Percentiles rank a stretch among this genome's conserved stretches.
Evolutionary conservation across 1,140 invertebrate species (phyloP).

Genomic region (Drosophila pallidifrons): DNA sequence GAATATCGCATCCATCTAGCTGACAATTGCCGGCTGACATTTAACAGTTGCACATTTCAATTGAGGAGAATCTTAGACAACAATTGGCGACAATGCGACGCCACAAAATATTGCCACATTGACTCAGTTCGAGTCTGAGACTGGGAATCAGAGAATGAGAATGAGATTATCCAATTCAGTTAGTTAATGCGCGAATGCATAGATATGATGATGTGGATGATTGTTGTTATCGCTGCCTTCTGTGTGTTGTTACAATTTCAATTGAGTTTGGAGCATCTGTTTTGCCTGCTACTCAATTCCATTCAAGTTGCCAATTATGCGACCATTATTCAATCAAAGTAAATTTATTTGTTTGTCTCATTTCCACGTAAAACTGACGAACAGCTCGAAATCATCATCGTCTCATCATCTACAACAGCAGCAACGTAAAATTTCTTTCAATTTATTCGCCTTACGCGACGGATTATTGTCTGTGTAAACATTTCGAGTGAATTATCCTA

Average conservation of each 20-base stretch:
- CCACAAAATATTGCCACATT: slow-evolving; percentile 22
- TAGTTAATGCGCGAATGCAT: slow-evolving; percentile 60
- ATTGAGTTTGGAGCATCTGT: slow-evolving; percentile 59
- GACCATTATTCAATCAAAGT: slow-evolving; percentile 84
- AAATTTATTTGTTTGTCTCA: slow-evolving; percentile 85
- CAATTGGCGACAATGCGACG: slow-evolving; percentile 60
- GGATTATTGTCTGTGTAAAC: slow-evolving; percentile 76
- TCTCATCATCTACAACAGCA: slow-evolving; percentile 14
- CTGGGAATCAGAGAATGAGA: slow-evolving; percentile 58
- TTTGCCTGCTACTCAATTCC: slow-evolving; percentile 85
- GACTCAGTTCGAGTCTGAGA: slow-evolving; percentile 13
- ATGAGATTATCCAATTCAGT: slow-evolving; percentile 83
- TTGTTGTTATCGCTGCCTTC: slow-evolving; percentile 16
- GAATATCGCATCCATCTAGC: slow-evolving; percentile 80
- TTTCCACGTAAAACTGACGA: slow-evolving; percentile 73
- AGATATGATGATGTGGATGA: neutral
- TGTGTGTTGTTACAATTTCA: slow-evolving; percentile 55
- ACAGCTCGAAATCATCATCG: slow-evolving; percentile 7
- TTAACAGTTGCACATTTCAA: slow-evolving; percentile 84
- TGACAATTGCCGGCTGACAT: slow-evolving; percentile 81
- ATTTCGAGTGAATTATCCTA: slow-evolving; percentile 72
- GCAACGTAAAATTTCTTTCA: slow-evolving; percentile 55
- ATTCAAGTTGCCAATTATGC: slow-evolving; percentile 85
- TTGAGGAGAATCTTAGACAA: slow-evolving; percentile 64
- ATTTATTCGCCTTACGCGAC: slow-evolving; percentile 78